Evolutionary conservation across 2,113 vertebrate species (phyloP), one percentile per base, ranked within the genome.

Genomic region (Zosterops lateralis): DNA sequence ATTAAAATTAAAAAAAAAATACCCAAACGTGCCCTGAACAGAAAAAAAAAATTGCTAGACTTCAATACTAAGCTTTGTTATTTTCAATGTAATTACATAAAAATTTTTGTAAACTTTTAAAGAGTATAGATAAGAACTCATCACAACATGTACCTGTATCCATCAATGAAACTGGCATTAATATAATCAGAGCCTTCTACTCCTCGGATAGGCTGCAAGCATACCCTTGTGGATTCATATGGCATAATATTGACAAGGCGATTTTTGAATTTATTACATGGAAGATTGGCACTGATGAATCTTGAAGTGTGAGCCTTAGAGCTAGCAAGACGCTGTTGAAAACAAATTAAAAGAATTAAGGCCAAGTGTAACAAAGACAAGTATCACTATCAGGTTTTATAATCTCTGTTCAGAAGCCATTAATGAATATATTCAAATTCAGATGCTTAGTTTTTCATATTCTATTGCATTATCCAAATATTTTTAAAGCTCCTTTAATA

Each of bases 241-340:
- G 99, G 99, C 99, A 99, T 99, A 97, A 99, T 99, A 98, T 99
- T 99, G 93, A 99, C 99, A 98, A 99, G 99, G 98, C 99, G 99
- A 97, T 99, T 99, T 98, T 99, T 99, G 97, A 99, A 99, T 98
- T 99, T 99, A 98, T 99, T 99, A 98, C 99, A 99, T 96, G 99
- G 99, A 96, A 99, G 99, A 97, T 99, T 99, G 99, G 99, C 99
- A 99, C 99, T 99, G 98, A 99, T 99, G 98, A 99, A 99, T 98
- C 99, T 98, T 97, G 99, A 99, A 83, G 99, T 99, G 97, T 99
- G 99, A 97, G 99, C 99, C 98, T 99, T 99, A 90, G 99, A 99
- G 97, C 99, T 99, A 70, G 99, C 99, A 97, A 99, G 98, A 97
- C 99, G 99, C 99, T 99, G 96, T 88, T 90, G 70, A 88, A 95